These are phyloP conservation scores for Encarsia formosa DNA, from an alignment of 2,888 invertebrate genomes.

Conservation along the genomic window DNA sequence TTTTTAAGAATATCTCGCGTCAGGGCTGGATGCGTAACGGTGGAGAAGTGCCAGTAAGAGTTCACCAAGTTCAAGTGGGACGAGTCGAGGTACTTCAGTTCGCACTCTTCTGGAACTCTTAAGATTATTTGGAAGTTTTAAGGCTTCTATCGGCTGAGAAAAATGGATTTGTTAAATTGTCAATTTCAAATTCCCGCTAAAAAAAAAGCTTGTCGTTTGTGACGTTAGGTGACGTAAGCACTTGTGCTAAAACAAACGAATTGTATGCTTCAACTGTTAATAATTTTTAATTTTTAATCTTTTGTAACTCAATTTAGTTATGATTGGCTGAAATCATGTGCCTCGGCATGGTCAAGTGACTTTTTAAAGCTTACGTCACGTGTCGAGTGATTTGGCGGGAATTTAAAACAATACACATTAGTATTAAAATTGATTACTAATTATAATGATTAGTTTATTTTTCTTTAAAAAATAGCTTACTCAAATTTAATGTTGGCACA, in stretches of 20 bases:
- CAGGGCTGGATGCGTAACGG: conserved; percentile 36
- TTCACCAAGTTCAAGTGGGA: conserved; percentile 40
- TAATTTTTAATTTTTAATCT: background rate
- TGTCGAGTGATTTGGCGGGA: no score
- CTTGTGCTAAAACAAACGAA: background rate
- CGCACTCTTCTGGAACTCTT: conserved; percentile 43
- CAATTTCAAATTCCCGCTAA: background rate
- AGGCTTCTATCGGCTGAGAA: no score
- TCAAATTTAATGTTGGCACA: background rate
- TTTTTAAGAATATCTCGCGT: conserved; percentile 32
- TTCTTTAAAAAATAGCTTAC: no score
- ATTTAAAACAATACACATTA: background rate
- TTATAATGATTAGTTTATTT: no score
- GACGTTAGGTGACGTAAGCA: background rate
- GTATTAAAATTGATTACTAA: background rate
- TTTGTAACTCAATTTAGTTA: background rate
- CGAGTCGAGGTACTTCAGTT: conserved; percentile 37
- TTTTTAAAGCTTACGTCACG: background rate
- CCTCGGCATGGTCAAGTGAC: background rate
- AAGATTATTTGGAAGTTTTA: no score
- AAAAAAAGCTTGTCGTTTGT: background rate
- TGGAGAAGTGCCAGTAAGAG: conserved; percentile 43
- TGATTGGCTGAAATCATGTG: background rate
- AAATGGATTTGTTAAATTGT: background rate
- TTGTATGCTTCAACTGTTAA: background rate